Conservation (phyloP, 2,888 invertebrate species). For the Glaucopsyche alexis region DNA sequence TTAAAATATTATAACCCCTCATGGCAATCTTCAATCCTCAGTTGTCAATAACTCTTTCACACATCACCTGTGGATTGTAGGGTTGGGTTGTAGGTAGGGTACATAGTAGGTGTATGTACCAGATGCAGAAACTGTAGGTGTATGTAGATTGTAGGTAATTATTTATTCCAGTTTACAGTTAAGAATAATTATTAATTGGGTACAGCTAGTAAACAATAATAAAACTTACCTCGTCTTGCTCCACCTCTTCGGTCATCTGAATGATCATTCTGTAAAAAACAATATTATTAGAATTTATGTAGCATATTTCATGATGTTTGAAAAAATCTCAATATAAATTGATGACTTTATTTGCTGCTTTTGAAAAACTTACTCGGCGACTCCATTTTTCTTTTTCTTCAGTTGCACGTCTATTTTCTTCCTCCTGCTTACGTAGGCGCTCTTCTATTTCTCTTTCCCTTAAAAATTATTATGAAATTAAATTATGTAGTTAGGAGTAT, state of each 20-base stretch:
- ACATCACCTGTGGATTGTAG: too few species aligned
- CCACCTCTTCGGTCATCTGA: conserved; percentile 68
- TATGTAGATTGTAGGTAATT: too few species aligned
- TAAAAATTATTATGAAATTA: conserved; percentile 20
- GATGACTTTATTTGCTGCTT: not conserved
- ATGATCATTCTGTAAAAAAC: conserved; percentile 63
- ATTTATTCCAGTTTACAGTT: too few species aligned
- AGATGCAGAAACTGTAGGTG: too few species aligned
- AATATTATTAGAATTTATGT: conserved; percentile 29
- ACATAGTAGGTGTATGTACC: too few species aligned
- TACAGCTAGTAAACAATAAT: not conserved
- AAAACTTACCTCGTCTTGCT: conserved; percentile 63
- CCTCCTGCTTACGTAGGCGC: conserved; percentile 83
- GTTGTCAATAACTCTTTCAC: too few species aligned
- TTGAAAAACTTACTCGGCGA: conserved; percentile 50
- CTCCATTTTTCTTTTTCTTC: conserved; percentile 74
- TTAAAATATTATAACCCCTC: too few species aligned
- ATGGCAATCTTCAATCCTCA: too few species aligned
- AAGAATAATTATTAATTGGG: too few species aligned
- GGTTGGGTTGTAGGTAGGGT: too few species aligned
- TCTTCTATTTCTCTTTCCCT: conserved; percentile 94
- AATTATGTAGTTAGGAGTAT: not conserved
- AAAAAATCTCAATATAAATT: not conserved
- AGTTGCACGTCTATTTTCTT: conserved; percentile 54
- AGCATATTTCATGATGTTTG: not conserved